A percentile compares a stretch with the other conserved stretches of the same genome.
Evolutionary conservation across 2,113 vertebrate genomes (phyloP).

Genomic region (Brachyhypopomus occidentalis): DNA sequence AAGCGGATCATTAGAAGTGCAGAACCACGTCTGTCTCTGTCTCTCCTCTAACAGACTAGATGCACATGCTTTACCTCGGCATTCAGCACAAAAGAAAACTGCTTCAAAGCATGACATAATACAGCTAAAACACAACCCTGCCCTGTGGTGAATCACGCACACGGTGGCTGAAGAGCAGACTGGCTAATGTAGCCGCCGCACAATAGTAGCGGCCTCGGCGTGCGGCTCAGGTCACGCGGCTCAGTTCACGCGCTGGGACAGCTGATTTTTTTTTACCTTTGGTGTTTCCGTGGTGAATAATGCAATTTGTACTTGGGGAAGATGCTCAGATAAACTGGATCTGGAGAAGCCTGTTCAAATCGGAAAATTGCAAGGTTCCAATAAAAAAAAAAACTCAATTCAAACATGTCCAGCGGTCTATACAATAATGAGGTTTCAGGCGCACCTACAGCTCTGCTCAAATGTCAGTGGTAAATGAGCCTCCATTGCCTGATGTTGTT

Average conservation of each 20-base stretch:
- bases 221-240: not conserved
- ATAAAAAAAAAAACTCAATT: not conserved
- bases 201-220: not conserved
- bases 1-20: no score
- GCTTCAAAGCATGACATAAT: not conserved
- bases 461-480: conserved; percentile 47
- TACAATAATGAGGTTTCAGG: conserved; percentile 20
- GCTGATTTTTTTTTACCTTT: not conserved
- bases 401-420: not conserved
- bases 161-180: not conserved
- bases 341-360: not conserved
- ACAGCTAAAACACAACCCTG: not conserved
- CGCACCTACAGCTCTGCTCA: conserved; percentile 16
- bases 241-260: not conserved
- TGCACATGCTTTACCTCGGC: not conserved
- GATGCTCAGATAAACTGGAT: not conserved
- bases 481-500: conserved; percentile 40
- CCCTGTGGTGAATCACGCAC: not conserved
- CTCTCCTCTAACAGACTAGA: not conserved
- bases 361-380: not conserved
- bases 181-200: not conserved
- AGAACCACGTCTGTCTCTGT: no score
- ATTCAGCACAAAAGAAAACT: not conserved
- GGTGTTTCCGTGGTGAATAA: not conserved
- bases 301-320: not conserved